These are phyloP conservation scores for Aptenodytes patagonicus DNA, from an alignment of 2,113 vertebrate species.

Conservation along the genomic window DNA sequence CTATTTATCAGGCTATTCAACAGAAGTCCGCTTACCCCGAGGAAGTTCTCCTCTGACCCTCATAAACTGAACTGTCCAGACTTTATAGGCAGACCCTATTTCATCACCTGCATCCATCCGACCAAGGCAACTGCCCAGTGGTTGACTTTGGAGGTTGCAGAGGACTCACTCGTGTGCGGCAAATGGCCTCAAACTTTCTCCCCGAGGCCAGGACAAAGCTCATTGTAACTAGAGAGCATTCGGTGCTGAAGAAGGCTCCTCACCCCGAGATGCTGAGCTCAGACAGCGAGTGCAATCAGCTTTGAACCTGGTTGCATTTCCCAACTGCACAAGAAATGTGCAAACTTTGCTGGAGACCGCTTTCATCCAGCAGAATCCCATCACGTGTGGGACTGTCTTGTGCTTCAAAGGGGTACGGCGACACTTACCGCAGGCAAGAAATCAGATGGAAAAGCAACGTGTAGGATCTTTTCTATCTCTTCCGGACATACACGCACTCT, in stretches of 20 bases:
- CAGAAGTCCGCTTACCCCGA: not conserved
- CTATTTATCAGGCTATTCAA: not conserved
- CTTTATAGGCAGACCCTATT: not conserved
- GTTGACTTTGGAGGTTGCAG: not conserved
- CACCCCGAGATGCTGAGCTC: not conserved
- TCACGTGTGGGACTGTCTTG: accelerated
- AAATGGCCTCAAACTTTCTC: not conserved
- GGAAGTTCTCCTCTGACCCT: not conserved
- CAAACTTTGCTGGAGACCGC: not conserved
- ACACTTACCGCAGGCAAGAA: not conserved
- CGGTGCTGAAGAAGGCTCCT: not conserved
- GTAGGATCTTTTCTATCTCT: not conserved
- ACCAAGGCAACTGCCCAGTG: not conserved
- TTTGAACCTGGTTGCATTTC: not conserved
- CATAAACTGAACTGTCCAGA: not conserved
- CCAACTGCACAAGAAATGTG: not conserved
- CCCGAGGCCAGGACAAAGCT: not conserved
- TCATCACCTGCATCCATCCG: not conserved
- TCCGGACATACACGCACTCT: not conserved
- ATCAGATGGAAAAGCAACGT: not conserved
- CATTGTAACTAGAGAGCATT: not conserved
- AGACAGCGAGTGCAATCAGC: not conserved
- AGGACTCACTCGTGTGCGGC: not conserved
- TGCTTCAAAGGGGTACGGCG: not conserved
- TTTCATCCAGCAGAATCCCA: not conserved